Percentiles rank a stretch among this genome's conserved stretches.
phyloP scores from a whole-genome alignment of 2,888 invertebrate genomes.

The Perizoma affinitatum region DNA sequence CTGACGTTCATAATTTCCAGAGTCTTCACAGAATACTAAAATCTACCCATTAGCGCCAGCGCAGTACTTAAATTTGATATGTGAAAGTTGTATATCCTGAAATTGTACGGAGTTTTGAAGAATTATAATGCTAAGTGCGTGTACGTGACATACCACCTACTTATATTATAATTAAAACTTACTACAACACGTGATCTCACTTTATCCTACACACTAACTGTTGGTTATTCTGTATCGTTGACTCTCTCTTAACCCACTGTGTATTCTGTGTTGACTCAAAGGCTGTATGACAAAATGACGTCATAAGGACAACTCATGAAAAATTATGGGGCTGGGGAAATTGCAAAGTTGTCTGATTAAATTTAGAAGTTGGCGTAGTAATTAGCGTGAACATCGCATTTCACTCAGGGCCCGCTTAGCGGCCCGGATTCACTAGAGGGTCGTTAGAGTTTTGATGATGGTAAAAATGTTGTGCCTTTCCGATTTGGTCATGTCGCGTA shows the following conservation, averaged over 20 bases:
- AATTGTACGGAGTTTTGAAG: constrained; percentile 20
- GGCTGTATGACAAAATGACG: constrained; percentile 36
- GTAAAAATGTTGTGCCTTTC: constrained; percentile 40
- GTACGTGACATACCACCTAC: constrained; percentile 31
- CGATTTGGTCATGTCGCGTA: constrained; percentile 31
- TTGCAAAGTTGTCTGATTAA: constrained; percentile 81
- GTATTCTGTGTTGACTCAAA: constrained; percentile 13
- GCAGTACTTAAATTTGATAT: background rate
- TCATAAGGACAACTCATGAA: constrained; percentile 59
- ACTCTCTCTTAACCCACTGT: background rate
- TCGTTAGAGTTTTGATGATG: constrained; percentile 40
- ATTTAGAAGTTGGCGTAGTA: constrained; percentile 79
- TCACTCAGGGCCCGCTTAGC: constrained; percentile 74
- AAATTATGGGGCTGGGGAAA: constrained; percentile 75
- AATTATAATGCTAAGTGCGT: constrained; percentile 20
- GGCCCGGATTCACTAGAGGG: constrained; percentile 48
- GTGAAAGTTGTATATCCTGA: background rate
- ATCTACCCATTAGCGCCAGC: too few species aligned
- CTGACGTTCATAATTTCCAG: too few species aligned
- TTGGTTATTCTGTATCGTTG: constrained; percentile 4
- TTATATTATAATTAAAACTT: constrained; percentile 36
- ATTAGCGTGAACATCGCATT: constrained; percentile 80
- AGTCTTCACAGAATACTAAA: too few species aligned
- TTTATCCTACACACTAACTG: constrained; percentile 15
- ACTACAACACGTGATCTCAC: constrained; percentile 39